Conservation (phyloP, 2,113 vertebrate genomes). For the Otus sunia region DNA sequence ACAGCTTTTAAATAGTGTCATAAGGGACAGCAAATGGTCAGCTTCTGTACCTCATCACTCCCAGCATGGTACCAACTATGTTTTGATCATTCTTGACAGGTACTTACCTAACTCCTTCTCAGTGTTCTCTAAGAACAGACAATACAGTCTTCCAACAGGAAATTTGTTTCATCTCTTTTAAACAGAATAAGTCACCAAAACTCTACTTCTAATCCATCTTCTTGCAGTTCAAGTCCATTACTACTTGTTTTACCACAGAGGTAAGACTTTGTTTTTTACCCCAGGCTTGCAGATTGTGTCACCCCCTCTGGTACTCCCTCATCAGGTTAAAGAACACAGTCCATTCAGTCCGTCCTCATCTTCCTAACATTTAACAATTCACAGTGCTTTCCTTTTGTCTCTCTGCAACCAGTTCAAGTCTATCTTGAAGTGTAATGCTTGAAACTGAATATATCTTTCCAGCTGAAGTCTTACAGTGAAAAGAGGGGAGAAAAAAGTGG, state of each 20-base stretch:
- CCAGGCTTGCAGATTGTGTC: background rate
- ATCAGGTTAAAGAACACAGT: background rate
- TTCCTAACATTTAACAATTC: background rate
- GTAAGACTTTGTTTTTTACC: background rate
- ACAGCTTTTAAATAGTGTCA: background rate
- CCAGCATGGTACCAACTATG: background rate
- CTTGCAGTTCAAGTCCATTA: background rate
- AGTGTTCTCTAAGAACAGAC: background rate
- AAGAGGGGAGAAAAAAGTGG: accelerated
- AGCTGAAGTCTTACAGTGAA: background rate
- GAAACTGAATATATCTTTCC: background rate
- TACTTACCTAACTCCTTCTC: background rate
- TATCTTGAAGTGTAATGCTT: background rate
- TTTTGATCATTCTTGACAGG: background rate
- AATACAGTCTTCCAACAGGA: background rate
- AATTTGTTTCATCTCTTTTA: background rate
- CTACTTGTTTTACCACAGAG: background rate
- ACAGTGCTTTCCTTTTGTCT: background rate
- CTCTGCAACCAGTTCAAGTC: background rate
- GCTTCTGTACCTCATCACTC: background rate
- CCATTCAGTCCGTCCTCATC: background rate
- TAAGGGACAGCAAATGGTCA: background rate
- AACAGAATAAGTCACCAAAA: background rate
- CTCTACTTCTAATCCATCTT: background rate
- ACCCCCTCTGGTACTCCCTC: background rate